Evolutionary conservation across 1,140 invertebrate genomes (phyloP), one percentile per base, ranked within the genome.

Genomic region (Hylyphantes graminicola): DNA sequence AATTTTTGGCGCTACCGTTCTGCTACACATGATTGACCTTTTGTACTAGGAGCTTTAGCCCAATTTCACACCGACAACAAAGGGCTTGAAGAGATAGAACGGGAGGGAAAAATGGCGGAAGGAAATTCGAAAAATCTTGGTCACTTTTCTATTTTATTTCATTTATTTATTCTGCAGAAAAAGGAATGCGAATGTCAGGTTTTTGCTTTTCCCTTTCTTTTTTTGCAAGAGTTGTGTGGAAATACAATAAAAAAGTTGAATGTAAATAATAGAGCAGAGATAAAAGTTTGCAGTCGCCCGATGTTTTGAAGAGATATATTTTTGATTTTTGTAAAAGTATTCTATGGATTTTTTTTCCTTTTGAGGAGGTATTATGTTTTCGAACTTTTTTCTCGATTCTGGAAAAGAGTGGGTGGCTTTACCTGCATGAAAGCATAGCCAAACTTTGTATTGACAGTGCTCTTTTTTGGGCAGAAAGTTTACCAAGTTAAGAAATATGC

Each of bases 31-130:
- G 76, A 78, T 78, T 78, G 76, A 78, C 76, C 76, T 67, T 67
- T 78, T 78, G 76, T 78, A 68, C 63, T 10, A 78, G 51, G 57
- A 35, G 59, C 76, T 68, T 78, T 78, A 67, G 76, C 76, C 76
- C 76, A 78, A 78, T 78, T 78, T 78, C 76, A 78, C 76, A 78
- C 76, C 63, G 53, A 67, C 63, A 78, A 78, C 74, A 76, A 76
- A 76, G 64, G 74, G 21, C 74, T 11, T 8, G 48, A 48, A 53
- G 53, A 64, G 63, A 76, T 63, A 50, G 61, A 17, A 61, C 61
- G 61, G 74, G 53, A 61, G 74, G 74, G 53, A 64, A 75, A 76
- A 76, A 64, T 76, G 48, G 74, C 61, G 61, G 74, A 64, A 76
- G 74, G 74, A 76, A 76, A 76, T 76, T 76, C 74, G 59, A 76